phyloP scores from a whole-genome alignment of 2,113 vertebrate genomes.

The Stictonetta naevosa region DNA sequence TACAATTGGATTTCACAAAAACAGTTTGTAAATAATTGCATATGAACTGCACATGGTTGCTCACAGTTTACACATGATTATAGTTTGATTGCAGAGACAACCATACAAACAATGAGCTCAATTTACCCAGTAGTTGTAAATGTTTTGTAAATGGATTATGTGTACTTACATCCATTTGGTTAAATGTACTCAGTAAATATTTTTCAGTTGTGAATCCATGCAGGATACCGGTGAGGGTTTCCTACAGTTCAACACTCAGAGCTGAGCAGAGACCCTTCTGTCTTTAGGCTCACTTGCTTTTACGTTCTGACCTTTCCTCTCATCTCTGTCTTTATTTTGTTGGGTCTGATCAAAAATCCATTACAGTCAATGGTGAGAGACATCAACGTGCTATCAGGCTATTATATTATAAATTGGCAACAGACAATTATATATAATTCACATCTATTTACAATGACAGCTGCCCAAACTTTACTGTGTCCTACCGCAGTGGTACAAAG shows the following conservation, averaged over 20 bases:
- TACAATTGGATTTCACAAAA: conserved; percentile 64
- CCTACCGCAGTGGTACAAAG: not conserved
- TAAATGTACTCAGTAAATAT: conserved; percentile 65
- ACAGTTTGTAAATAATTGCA: conserved; percentile 69
- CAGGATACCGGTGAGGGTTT: not conserved
- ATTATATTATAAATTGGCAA: not conserved
- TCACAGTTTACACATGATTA: conserved; percentile 73
- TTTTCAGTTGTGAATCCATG: conserved; percentile 54
- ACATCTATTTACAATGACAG: not conserved
- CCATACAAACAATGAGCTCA: conserved; percentile 70
- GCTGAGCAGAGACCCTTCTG: not conserved
- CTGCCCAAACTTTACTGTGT: not conserved
- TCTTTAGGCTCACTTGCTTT: not conserved
- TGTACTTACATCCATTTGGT: conserved; percentile 52
- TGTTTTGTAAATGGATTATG: conserved; percentile 70
- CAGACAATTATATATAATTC: not conserved
- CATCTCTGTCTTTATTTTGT: not conserved
- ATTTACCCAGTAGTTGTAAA: conserved; percentile 67
- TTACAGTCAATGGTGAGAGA: not conserved
- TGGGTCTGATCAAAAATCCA: not conserved
- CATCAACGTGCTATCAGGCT: not conserved
- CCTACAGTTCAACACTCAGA: not conserved
- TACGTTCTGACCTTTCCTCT: not conserved
- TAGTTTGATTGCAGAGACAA: conserved; percentile 68
- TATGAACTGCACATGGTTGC: conserved; percentile 64